These are phyloP conservation scores for Alligator sinensis DNA, from an alignment of 2,113 vertebrate species.

Conservation along the genomic window DNA sequence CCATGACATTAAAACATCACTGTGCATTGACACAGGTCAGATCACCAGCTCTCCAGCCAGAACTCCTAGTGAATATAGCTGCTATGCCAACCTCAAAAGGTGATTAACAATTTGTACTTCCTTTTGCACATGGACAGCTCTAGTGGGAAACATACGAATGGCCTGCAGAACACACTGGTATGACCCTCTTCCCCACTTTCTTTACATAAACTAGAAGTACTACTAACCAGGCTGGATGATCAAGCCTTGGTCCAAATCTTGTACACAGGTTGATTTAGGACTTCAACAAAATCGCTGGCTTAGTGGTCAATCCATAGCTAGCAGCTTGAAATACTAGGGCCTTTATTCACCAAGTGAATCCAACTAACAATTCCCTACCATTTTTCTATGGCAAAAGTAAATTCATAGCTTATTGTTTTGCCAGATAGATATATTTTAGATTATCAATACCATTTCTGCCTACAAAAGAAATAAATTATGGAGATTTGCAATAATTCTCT, in stretches of 20 bases:
- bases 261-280: not conserved
- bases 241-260: not conserved
- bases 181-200: not conserved
- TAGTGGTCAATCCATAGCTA: not conserved
- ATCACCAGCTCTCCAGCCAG: not conserved
- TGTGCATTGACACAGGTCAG: not conserved
- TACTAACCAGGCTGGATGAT: not conserved
- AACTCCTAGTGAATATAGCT: not conserved
- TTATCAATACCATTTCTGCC: constrained; percentile 7
- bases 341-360: not conserved
- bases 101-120: not conserved
- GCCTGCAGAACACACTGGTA: not conserved
- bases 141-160: not conserved
- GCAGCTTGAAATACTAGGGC: not conserved
- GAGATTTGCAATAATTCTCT: not conserved
- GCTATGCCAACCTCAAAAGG: not conserved
- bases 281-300: not conserved
- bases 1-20: not conserved
- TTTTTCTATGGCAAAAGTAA: constrained; percentile 6
- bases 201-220: not conserved
- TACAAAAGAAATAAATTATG: not conserved
- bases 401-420: not conserved
- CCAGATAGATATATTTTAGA: not conserved
- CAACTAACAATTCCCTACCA: not conserved
- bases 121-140: not conserved